Conservation (phyloP, 2,113 vertebrate species). For the Strix aluco region DNA sequence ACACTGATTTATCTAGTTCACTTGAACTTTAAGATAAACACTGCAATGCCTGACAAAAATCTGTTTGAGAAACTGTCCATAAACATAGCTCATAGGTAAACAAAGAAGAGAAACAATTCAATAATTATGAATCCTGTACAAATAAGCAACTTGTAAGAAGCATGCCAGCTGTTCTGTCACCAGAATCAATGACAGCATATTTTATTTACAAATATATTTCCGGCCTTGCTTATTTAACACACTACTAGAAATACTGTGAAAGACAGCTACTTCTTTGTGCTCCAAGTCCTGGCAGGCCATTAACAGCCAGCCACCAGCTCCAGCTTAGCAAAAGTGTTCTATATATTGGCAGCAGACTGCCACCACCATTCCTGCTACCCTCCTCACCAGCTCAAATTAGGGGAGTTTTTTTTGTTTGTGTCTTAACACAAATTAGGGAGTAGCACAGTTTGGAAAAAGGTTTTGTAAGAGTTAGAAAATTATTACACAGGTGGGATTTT, state of each 20-base stretch:
- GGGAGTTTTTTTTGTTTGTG: background rate
- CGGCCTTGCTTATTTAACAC: background rate
- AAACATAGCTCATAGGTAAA: background rate
- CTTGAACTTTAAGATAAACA: background rate
- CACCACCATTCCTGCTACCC: background rate
- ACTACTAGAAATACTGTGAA: background rate
- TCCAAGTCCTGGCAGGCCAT: background rate
- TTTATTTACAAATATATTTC: conserved; percentile 21
- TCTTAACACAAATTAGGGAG: background rate
- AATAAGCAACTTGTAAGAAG: background rate
- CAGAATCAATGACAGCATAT: conserved; percentile 13
- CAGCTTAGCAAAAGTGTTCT: background rate
- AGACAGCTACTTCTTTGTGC: background rate
- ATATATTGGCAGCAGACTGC: background rate
- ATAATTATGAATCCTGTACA: background rate
- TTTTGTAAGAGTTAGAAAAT: background rate
- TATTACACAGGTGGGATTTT: background rate
- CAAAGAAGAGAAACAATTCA: background rate
- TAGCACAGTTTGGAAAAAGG: background rate
- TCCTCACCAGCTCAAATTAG: background rate
- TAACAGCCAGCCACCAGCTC: background rate
- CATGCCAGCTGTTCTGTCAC: background rate
- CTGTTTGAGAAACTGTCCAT: background rate
- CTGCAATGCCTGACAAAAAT: background rate
- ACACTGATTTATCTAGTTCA: background rate